Conservation (phyloP, 2,113 vertebrate species). For the Pipa parva region DNA sequence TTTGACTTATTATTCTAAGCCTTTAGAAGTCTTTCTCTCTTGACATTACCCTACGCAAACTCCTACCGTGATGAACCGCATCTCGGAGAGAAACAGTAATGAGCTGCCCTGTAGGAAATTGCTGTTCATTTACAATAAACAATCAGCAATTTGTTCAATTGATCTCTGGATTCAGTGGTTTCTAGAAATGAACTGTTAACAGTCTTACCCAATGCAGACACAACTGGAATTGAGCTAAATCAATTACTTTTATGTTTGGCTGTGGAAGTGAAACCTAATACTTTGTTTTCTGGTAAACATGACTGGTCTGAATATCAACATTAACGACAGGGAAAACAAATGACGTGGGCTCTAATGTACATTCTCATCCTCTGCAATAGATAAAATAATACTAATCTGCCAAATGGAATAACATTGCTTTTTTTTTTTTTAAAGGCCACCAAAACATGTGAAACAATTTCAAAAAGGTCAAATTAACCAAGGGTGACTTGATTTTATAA, state of each 20-base stretch:
- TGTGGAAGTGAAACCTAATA: neutral
- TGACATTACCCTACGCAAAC: too few species aligned
- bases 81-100: neutral
- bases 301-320: neutral
- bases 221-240: neutral
- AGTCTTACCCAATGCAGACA: too few species aligned
- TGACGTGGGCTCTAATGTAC: neutral
- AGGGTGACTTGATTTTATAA: too few species aligned
- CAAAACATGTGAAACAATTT: too few species aligned
- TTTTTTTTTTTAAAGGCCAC: too few species aligned
- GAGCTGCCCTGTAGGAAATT: neutral
- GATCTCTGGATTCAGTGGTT: neutral
- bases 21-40: too few species aligned
- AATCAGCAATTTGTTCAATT: constrained; percentile 5
- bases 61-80: too few species aligned
- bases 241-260: neutral
- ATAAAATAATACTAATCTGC: too few species aligned
- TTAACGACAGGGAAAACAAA: neutral
- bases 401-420: too few species aligned
- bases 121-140: neutral
- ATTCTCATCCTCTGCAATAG: too few species aligned
- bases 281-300: neutral
- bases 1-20: too few species aligned
- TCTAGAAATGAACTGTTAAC: neutral
- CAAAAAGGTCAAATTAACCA: too few species aligned